A percentile compares a stretch with the other conserved stretches of the same genome.
Evolutionary conservation across 1,140 invertebrate genomes (phyloP).

Genomic region (Cyphomyrmex costatus): DNA sequence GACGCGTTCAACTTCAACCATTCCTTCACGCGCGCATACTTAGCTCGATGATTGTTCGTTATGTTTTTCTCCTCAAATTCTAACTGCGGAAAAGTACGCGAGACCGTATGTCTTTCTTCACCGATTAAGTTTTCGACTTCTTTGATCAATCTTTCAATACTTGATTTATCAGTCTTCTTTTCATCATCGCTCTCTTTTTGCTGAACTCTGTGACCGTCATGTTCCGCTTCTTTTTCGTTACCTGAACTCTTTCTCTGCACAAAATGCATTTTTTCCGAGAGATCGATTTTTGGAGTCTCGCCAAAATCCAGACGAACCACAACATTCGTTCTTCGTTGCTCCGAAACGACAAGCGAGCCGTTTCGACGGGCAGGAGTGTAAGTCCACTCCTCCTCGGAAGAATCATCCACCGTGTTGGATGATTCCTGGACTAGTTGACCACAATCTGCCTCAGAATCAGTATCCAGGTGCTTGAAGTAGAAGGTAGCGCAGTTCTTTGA

Average conservation of each 20-base stretch:
- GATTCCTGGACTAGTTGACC: constrained; percentile 70
- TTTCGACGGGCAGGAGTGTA: constrained; percentile 87
- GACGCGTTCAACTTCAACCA: constrained; percentile 88
- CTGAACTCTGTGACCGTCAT: constrained; percentile 31
- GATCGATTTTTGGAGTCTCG: constrained; percentile 73
- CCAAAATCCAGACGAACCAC: constrained; percentile 80
- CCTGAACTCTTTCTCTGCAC: constrained; percentile 12
- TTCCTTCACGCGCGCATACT: constrained; percentile 90
- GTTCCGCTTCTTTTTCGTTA: constrained; percentile 43
- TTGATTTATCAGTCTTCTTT: constrained; percentile 83
- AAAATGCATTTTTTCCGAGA: constrained; percentile 57
- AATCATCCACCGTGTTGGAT: constrained; percentile 87
- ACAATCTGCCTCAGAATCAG: constrained; percentile 90
- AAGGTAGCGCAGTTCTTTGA: constrained; percentile 93
- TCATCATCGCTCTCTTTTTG: constrained; percentile 83
- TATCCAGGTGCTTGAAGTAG: constrained; percentile 94
- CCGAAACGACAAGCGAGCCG: constrained; percentile 59
- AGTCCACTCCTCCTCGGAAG: constrained; percentile 92
- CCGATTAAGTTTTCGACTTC: constrained; percentile 91
- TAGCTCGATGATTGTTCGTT: constrained; percentile 86
- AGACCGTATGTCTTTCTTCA: constrained; percentile 85
- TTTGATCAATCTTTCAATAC: constrained; percentile 90
- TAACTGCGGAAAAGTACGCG: constrained; percentile 87
- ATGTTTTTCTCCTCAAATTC: constrained; percentile 86
- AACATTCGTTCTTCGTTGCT: constrained; percentile 77